Evolutionary conservation across 37 sponge, comb jelly and placozoan genomes (phyloP).

Genomic region (Trichoplax adhaerens): DNA sequence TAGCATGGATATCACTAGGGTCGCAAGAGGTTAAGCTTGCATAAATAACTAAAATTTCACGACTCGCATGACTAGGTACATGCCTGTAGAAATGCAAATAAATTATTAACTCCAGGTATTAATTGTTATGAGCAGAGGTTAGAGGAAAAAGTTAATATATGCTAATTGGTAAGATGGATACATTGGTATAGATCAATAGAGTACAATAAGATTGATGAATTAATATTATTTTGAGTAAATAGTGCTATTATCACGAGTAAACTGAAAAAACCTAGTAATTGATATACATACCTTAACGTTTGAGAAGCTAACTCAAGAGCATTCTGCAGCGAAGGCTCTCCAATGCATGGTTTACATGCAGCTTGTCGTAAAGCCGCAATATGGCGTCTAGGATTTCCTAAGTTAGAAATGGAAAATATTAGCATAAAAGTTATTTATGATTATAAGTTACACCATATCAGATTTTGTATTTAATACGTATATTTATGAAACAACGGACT

Average conservation of each 20-base stretch:
- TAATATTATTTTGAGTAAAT: not conserved
- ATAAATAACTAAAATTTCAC: conserved; percentile 61
- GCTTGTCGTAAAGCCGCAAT: conserved; percentile 3
- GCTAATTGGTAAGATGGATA: not conserved
- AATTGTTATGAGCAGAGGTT: not conserved
- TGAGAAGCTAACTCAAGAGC: conserved; percentile 30
- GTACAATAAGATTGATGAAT: conserved; percentile 2
- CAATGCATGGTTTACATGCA: conserved; percentile 14
- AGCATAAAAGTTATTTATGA: not conserved
- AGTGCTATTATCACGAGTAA: not conserved
- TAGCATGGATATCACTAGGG: conserved; percentile 72
- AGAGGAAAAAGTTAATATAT: not conserved
- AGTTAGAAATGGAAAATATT: not conserved
- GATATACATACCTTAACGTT: conserved; percentile 14
- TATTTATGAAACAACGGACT: not conserved
- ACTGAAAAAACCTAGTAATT: conserved; percentile 8
- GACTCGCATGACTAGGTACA: conserved; percentile 72
- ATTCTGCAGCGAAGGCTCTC: conserved; percentile 52
- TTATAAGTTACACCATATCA: no score
- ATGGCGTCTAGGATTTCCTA: conserved; percentile 27
- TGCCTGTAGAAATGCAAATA: conserved; percentile 24
- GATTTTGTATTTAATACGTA: not conserved
- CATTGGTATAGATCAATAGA: conserved; percentile 2
- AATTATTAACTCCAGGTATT: not conserved
- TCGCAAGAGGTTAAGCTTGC: conserved; percentile 80